These are phyloP conservation scores for Lycaon pictus DNA, from an alignment of 2,113 vertebrate species.

Conservation along the genomic window DNA sequence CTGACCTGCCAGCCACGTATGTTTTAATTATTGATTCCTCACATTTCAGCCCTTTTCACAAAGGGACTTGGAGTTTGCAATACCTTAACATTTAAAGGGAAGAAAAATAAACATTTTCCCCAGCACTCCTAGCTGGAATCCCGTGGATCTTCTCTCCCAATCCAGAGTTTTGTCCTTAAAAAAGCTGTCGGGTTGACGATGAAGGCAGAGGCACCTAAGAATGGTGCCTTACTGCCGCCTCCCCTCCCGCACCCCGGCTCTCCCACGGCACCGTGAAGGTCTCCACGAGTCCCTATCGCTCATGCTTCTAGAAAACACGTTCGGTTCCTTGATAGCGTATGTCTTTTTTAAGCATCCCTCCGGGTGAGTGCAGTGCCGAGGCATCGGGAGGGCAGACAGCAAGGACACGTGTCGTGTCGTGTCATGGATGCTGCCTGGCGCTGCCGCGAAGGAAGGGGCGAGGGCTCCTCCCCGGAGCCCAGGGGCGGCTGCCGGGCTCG, in stretches of 20 bases:
- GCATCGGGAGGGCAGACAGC: background rate
- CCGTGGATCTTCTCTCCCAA: background rate
- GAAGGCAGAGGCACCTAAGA: background rate
- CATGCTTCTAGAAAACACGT: background rate
- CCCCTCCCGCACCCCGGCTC: background rate
- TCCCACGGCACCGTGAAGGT: background rate
- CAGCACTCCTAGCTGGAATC: background rate
- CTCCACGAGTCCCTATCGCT: background rate
- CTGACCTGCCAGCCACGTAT: constrained; percentile 73
- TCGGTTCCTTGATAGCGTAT: background rate
- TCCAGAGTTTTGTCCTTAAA: background rate
- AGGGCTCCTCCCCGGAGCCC: accelerated
- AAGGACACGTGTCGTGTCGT: background rate
- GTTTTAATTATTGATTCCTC: constrained; percentile 84
- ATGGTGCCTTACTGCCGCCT: background rate
- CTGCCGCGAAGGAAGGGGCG: background rate
- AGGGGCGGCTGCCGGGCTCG: accelerated
- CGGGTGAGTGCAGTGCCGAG: background rate
- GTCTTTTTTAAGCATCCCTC: background rate
- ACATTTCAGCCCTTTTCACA: constrained; percentile 74
- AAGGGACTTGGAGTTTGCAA: constrained; percentile 65
- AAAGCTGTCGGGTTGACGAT: background rate
- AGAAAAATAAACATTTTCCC: constrained; percentile 75
- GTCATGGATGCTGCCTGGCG: too few relatives aligned
- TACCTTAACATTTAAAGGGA: constrained; percentile 68